Conservation (phyloP, 2,113 vertebrate genomes). For the Centropus bengalensis region DNA sequence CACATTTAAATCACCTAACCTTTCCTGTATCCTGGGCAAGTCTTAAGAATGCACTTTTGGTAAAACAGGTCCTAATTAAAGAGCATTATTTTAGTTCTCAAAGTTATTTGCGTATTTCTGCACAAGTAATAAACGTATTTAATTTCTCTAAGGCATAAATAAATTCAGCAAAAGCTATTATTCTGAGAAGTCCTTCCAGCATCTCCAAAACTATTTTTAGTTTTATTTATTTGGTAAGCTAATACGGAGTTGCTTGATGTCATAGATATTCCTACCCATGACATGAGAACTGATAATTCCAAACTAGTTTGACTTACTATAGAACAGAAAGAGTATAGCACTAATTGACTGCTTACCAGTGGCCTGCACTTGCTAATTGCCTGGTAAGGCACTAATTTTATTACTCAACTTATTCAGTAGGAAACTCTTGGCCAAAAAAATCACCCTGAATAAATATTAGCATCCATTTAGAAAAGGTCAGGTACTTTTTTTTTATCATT, state of each 20-base stretch:
- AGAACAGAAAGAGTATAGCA: background rate
- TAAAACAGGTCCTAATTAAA: background rate
- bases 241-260: background rate
- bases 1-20: background rate
- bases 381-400: background rate
- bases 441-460: conserved; percentile 6
- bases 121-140: background rate
- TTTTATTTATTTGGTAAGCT: background rate
- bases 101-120: background rate
- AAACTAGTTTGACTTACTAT: background rate
- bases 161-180: background rate
- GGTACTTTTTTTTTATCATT: background rate
- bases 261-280: background rate
- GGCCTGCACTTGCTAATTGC: background rate
- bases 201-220: background rate
- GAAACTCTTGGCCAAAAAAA: background rate
- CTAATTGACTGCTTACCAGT: background rate
- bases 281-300: background rate
- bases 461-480: background rate
- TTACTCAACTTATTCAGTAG: background rate
- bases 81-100: background rate
- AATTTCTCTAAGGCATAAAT: background rate
- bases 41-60: background rate
- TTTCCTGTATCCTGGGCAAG: background rate
- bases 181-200: background rate